These are phyloP conservation scores for Yponomeuta sedellus DNA, from an alignment of 2,888 invertebrate species.

Conservation along the genomic window DNA sequence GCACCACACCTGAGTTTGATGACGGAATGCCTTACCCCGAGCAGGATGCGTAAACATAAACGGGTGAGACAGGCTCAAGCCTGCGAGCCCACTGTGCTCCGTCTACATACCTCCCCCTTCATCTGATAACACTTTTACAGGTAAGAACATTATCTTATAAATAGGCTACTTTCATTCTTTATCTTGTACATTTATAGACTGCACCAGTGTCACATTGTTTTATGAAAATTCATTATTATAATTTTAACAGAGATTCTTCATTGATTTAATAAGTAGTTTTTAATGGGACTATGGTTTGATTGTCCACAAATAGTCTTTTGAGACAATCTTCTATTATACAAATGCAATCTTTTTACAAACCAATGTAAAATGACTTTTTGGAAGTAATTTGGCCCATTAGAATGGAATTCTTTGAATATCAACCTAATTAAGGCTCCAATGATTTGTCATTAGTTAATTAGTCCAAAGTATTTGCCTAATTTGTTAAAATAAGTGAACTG, in stretches of 20 bases:
- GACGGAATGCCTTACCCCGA: constrained; percentile 58
- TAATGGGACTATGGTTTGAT: background rate
- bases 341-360: no score
- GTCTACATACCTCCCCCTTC: constrained; percentile 41
- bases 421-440: background rate
- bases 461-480: background rate
- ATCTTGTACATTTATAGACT: background rate
- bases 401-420: background rate
- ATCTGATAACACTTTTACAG: constrained; percentile 61
- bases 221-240: background rate
- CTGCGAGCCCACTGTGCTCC: constrained; percentile 58
- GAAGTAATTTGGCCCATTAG: background rate
- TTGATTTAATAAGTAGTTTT: background rate
- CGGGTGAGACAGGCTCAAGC: constrained; percentile 66
- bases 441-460: background rate
- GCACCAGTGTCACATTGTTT: background rate
- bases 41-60: constrained; percentile 75
- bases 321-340: no score
- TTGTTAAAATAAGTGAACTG: background rate
- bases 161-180: constrained; percentile 1
- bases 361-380: no score
- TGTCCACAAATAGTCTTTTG: no score
- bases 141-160: constrained; percentile 29
- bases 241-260: background rate
- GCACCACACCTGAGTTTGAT: constrained; percentile 61